These are phyloP conservation scores for Pseudobourletiella spinata DNA, from an alignment of 1,140 invertebrate genomes.

Conservation along the genomic window DNA sequence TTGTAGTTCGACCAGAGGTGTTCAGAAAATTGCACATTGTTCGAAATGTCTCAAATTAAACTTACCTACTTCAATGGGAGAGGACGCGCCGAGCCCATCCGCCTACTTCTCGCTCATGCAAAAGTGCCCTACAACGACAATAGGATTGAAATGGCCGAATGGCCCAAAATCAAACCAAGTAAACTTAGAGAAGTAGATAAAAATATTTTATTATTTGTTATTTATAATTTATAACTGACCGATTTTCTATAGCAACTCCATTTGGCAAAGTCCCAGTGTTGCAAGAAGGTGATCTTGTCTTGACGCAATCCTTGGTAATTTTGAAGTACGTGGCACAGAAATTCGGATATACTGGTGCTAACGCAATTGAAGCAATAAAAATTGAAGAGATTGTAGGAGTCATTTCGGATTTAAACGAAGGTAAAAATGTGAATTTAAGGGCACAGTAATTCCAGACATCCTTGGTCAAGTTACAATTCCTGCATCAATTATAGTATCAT, in stretches of 20 bases:
- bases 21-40: not conserved
- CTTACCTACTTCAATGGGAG: constrained; percentile 58
- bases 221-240: no score
- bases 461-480: no score
- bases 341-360: not conserved
- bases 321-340: constrained; percentile 52
- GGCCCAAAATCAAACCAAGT: constrained; percentile 44
- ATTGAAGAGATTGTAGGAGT: not conserved
- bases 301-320: constrained; percentile 55
- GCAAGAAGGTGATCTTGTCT: constrained; percentile 54
- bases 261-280: constrained; percentile 60
- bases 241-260: constrained; percentile 43
- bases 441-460: no score
- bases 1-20: no score
- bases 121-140: constrained; percentile 56
- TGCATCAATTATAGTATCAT: no score
- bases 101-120: constrained; percentile 55
- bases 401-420: not conserved
- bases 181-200: no score
- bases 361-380: not conserved
- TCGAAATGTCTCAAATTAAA: constrained; percentile 36
- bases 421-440: no score
- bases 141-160: constrained; percentile 45
- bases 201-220: no score
- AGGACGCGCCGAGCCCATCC: constrained; percentile 57